Evolutionary conservation across 2,797 vertebrate genomes (phyloP).

Genomic region (Lepilemur ruficaudatus): DNA sequence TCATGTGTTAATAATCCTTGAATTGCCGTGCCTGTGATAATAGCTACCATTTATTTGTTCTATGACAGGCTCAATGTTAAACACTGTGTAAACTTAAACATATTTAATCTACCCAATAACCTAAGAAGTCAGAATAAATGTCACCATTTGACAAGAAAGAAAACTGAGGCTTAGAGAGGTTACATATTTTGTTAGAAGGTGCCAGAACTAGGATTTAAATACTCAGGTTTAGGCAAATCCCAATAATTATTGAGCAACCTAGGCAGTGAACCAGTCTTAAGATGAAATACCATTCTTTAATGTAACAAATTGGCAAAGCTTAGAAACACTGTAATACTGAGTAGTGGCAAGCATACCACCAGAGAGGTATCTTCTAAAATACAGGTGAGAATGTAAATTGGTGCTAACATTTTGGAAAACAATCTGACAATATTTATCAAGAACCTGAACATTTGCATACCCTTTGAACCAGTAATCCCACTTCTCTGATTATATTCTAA

Average conservation of each 20-base stretch:
- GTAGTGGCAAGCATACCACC: background rate
- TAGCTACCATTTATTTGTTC: background rate
- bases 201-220: conserved; percentile 17
- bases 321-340: background rate
- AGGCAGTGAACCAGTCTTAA: conserved; percentile 26
- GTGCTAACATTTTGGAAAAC: conserved; percentile 3
- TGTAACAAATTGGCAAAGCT: conserved; percentile 48
- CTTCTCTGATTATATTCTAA: conserved; percentile 37
- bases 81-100: background rate
- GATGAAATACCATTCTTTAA: conserved; percentile 36
- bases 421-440: conserved; percentile 10
- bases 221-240: conserved; percentile 40
- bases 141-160: conserved; percentile 14
- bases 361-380: background rate
- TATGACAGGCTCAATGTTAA: background rate
- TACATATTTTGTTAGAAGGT: background rate
- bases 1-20: background rate
- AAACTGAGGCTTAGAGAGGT: background rate
- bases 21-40: background rate
- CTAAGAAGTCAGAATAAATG: conserved; percentile 28
- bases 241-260: background rate
- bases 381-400: conserved; percentile 33
- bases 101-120: background rate
- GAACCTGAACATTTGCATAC: background rate
- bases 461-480: background rate